Percentiles rank a stretch among this genome's conserved stretches.
These are phyloP conservation scores for Nymphalis io DNA, from an alignment of 1,140 invertebrate species.

Conservation along the genomic window DNA sequence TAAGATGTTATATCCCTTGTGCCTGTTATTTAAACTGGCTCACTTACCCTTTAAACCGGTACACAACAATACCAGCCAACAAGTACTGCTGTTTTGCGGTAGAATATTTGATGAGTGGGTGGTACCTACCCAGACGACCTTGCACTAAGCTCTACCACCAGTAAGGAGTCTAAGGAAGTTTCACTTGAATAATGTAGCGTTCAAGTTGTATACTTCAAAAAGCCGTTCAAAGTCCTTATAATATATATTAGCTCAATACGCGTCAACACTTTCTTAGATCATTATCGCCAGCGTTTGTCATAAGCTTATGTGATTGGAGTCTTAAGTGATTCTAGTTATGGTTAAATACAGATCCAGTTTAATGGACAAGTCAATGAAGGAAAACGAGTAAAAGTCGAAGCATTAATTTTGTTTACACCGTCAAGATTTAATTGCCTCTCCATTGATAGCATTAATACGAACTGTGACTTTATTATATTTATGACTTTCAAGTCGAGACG, in stretches of 20 bases:
- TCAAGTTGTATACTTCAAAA: too few species aligned
- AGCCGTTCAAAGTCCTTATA: not conserved
- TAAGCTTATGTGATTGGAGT: constrained; percentile 11
- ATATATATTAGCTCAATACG: constrained; percentile 2
- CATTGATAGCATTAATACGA: constrained; percentile 67
- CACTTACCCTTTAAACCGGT: too few species aligned
- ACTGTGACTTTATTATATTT: constrained; percentile 59
- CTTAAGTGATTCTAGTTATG: constrained; percentile 12
- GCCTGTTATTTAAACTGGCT: too few species aligned
- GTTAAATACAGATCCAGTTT: constrained; percentile 12
- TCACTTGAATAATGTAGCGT: too few species aligned
- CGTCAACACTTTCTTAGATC: constrained; percentile 1
- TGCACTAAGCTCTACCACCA: too few species aligned
- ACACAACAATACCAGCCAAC: too few species aligned
- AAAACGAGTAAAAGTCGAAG: constrained; percentile 10
- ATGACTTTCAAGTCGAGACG: constrained; percentile 49
- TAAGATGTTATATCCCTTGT: too few species aligned
- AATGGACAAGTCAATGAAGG: constrained; percentile 11
- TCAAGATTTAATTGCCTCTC: constrained; percentile 63
- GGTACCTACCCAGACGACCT: too few species aligned
- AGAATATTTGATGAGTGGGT: too few species aligned
- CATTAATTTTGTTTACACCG: constrained; percentile 46
- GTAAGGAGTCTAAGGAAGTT: too few species aligned
- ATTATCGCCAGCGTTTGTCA: not conserved
- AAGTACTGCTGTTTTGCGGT: too few species aligned